Percentiles rank a stretch among this genome's conserved stretches.
Conservation (phyloP, 2,797 vertebrate species). For the Clarias pachynema region DNA sequence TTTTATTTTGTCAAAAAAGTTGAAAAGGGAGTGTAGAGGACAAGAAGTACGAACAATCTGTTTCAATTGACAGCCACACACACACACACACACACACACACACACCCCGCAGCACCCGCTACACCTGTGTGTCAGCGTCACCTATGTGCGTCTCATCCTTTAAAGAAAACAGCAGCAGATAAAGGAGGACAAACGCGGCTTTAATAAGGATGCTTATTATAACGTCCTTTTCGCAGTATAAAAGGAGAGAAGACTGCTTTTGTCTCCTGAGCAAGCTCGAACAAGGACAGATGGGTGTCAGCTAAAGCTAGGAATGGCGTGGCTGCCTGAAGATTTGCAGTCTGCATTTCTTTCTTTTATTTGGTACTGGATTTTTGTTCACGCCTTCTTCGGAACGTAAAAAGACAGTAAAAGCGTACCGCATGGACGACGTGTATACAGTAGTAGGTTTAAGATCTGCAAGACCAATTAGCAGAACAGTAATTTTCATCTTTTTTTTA, state of each 20-base stretch:
- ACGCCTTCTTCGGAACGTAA: neutral
- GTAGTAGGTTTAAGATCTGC: neutral
- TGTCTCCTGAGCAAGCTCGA: neutral
- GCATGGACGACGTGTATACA: neutral
- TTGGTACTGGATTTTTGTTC: neutral
- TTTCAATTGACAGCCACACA: neutral
- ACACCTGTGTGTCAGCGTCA: neutral
- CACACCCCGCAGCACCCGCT: neutral
- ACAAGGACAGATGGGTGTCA: neutral
- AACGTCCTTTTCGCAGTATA: neutral
- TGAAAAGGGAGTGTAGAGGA: neutral
- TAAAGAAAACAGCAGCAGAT: neutral
- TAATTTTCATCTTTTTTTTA: neutral
- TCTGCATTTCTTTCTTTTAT: neutral
- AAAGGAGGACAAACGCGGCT: neutral
- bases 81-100: neutral
- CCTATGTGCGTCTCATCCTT: neutral
- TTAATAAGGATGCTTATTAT: neutral
- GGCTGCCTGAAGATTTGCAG: neutral
- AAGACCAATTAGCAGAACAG: neutral
- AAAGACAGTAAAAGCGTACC: neutral
- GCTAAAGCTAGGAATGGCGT: neutral
- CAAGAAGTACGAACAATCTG: neutral
- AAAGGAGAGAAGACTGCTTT: neutral
- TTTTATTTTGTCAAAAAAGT: conserved; percentile 8